Percentiles rank a stretch among this genome's conserved stretches.
Conservation (phyloP, 2,888 invertebrate genomes). For the Neria commutata region DNA sequence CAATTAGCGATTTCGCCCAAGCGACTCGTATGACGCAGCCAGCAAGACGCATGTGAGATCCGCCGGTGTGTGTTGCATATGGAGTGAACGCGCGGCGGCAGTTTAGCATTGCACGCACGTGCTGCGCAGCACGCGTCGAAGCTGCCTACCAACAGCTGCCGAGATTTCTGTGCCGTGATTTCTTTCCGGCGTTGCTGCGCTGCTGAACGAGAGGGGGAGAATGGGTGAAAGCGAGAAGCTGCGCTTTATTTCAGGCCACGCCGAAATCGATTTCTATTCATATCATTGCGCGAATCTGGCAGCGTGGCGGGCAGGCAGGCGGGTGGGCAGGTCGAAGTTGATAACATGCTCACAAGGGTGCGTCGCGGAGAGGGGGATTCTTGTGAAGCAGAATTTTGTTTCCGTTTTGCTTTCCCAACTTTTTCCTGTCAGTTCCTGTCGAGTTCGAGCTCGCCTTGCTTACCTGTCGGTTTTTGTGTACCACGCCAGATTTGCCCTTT, state of each 20-base stretch:
- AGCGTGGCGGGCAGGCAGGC: no score
- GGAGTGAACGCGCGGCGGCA: constrained; percentile 16
- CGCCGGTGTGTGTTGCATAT: not conserved
- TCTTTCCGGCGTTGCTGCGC: no score
- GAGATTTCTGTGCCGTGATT: no score
- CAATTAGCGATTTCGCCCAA: constrained; percentile 11
- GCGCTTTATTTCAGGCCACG: no score
- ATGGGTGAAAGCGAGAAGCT: no score
- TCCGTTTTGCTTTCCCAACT: not conserved
- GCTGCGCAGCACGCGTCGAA: not conserved
- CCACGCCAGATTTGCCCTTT: not conserved
- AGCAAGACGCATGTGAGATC: constrained; percentile 1
- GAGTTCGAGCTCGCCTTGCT: not conserved
- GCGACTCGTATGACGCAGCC: not conserved
- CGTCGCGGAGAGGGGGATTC: no score
- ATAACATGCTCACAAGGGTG: no score
- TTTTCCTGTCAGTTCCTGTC: not conserved
- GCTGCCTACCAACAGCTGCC: not conserved
- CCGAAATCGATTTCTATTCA: no score
- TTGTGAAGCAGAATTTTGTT: not conserved
- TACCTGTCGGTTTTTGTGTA: not conserved
- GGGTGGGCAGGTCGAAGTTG: no score
- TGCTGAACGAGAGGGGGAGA: no score
- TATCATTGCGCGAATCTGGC: no score
- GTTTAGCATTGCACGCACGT: constrained; percentile 26